A percentile compares a stretch with the other conserved stretches of the same genome.
phyloP scores from a whole-genome alignment of 2,113 vertebrate species.

The Prinia subflava region DNA sequence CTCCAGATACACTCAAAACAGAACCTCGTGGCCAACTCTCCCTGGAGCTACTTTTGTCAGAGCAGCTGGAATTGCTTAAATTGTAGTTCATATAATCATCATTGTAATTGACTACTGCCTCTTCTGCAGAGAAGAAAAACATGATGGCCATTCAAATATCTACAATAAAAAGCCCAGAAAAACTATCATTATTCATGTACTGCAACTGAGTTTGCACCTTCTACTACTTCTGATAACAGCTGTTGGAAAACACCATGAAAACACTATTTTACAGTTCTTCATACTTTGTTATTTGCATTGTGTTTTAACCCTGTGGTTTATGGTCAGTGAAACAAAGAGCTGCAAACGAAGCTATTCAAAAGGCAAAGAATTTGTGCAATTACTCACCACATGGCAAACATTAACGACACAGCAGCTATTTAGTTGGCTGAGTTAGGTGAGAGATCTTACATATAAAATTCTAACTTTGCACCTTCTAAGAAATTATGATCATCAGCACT shows the following conservation, averaged over 20 bases:
- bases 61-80: constrained; percentile 36
- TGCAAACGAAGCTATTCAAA: constrained; percentile 39
- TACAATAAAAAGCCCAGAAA: constrained; percentile 61
- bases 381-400: background rate
- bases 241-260: constrained; percentile 22
- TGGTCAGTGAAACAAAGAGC: constrained; percentile 63
- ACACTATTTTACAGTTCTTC: constrained; percentile 38
- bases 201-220: constrained; percentile 68
- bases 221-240: constrained; percentile 58
- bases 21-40: constrained; percentile 18
- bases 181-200: constrained; percentile 59
- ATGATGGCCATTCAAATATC: constrained; percentile 63
- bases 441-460: background rate
- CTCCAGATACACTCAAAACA: background rate
- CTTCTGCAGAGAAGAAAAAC: constrained; percentile 62
- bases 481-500: background rate
- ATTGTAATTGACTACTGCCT: constrained; percentile 55
- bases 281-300: constrained; percentile 65
- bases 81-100: constrained; percentile 23
- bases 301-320: constrained; percentile 72
- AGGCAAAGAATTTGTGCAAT: background rate
- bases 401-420: background rate
- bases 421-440: background rate
- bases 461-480: background rate
- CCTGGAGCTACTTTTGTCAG: constrained; percentile 23